Percentiles rank a stretch among this genome's conserved stretches.
Conservation (phyloP, 2,888 invertebrate genomes). For the Minunthozetes semirufus region DNA sequence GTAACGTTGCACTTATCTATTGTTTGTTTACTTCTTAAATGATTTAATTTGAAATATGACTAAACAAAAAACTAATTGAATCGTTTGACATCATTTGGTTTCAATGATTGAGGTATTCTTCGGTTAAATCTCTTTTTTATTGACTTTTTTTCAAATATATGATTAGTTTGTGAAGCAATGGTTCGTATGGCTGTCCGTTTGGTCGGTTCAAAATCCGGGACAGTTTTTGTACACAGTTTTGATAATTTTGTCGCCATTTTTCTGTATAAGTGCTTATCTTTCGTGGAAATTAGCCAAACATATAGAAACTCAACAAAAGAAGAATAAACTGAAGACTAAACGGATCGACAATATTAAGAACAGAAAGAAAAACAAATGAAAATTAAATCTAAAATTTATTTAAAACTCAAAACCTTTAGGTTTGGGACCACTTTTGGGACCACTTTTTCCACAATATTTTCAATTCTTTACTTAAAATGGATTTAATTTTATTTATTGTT, state of each 20-base stretch:
- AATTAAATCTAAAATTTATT: not conserved
- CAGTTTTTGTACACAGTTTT: slow-evolving; percentile 54
- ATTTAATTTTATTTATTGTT: too few species aligned
- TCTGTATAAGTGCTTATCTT: slow-evolving; percentile 52
- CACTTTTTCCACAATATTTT: not conserved
- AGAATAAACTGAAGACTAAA: slow-evolving; percentile 52
- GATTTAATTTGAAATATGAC: too few species aligned
- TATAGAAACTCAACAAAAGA: slow-evolving; percentile 53
- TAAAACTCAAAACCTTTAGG: not conserved
- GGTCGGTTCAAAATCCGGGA: slow-evolving; percentile 48
- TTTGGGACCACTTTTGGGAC: not conserved
- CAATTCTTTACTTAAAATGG: not conserved
- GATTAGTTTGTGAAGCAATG: slow-evolving; percentile 40
- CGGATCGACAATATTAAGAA: slow-evolving; percentile 48
- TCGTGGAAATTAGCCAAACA: slow-evolving; percentile 54
- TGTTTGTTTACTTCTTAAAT: too few species aligned
- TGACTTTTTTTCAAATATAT: not conserved
- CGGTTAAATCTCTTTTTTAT: not conserved
- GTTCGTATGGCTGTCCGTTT: slow-evolving; percentile 45
- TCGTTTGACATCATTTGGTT: not conserved
- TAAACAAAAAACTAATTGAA: not conserved
- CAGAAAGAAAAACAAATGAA: slow-evolving; percentile 26
- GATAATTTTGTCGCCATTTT: slow-evolving; percentile 52
- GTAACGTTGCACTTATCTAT: too few species aligned
- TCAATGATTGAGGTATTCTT: not conserved